Evolutionary conservation across 2,888 invertebrate species (phyloP), one percentile per base, ranked within the genome.

Genomic region (Hirtodrosophila duncani): DNA sequence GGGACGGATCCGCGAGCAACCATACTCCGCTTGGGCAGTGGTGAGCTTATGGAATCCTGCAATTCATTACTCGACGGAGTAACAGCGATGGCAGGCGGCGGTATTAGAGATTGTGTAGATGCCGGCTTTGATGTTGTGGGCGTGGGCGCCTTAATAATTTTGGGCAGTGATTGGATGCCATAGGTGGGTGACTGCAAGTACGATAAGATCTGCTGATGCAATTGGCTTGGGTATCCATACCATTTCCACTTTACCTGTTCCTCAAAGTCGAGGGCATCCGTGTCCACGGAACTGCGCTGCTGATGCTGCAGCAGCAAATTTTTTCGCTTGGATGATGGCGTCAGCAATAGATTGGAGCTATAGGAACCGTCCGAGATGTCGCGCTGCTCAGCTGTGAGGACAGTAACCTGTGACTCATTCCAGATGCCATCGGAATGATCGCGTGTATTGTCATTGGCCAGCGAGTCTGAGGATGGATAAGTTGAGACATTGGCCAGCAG

Each of bases 401-500:
- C 93, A 1, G 94, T 95, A 5, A 93, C 92, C 88, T 95, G 95
- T 7, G 95, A 95, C 88, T 95, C 95, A 87, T 95, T 95, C 94
- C 95, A 95, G 80, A 94, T 91, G 37, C 94, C 93, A 83, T 95
- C 95, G 33, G 94, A 94, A 85, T 94, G 94, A 84, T 95, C 95
- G 80, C 93, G 88, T 17, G 91, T 92, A 37, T 89, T 70, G 83
- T 94, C 94, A 67, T 93, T 93, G n/a, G 93, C 91, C 60, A 95
- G 87, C 7, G 94, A 95, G 86, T 95, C 94, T 72, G 92, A 94
- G 20, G 94, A 95, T 34, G 93, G 94, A 85, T 94, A 94, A 24
- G 89, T 87, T 39, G 89, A 88, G 30, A 92, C 93, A 84, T 93
- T 94, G 27, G 88, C 87, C 37, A 89, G 84, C 57, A 88, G 86